Evolutionary conservation across 2,797 vertebrate species (phyloP).

Genomic region (Cyprinella venusta): DNA sequence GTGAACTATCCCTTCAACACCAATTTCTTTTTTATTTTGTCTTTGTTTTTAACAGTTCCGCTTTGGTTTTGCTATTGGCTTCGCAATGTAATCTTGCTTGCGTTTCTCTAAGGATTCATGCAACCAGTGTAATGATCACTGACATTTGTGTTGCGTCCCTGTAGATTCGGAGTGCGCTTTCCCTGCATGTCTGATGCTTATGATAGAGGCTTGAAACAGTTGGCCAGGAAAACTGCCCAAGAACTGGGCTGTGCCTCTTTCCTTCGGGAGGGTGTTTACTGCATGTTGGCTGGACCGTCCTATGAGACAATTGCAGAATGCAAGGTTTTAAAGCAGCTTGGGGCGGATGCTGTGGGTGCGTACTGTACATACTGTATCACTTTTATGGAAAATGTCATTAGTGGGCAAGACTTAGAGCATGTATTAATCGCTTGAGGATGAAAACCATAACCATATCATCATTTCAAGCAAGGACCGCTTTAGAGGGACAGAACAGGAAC

Average conservation of each 20-base stretch:
- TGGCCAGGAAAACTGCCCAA: conserved; percentile 70
- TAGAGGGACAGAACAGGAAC: neutral
- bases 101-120: conserved; percentile 2
- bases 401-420: neutral
- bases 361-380: conserved; percentile 17
- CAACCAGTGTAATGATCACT: neutral
- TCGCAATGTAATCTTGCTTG: neutral
- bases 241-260: conserved; percentile 73
- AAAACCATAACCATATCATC: neutral
- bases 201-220: conserved; percentile 69
- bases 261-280: conserved; percentile 82
- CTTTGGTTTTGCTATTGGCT: neutral
- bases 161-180: conserved; percentile 85
- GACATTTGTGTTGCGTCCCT: conserved; percentile 27
- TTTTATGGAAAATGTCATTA: neutral
- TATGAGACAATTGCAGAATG: conserved; percentile 85
- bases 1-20: too few relatives aligned
- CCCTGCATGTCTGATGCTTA: conserved; percentile 88
- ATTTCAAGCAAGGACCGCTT: neutral
- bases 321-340: conserved; percentile 74
- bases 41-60: conserved; percentile 1
- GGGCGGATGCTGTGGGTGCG: conserved; percentile 85
- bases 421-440: neutral
- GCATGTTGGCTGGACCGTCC: conserved; percentile 80
- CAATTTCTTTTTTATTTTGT: neutral